Base-by-base conservation (phyloP, 2,113 vertebrate species). In the Antidorcas marsupialis region DNA sequence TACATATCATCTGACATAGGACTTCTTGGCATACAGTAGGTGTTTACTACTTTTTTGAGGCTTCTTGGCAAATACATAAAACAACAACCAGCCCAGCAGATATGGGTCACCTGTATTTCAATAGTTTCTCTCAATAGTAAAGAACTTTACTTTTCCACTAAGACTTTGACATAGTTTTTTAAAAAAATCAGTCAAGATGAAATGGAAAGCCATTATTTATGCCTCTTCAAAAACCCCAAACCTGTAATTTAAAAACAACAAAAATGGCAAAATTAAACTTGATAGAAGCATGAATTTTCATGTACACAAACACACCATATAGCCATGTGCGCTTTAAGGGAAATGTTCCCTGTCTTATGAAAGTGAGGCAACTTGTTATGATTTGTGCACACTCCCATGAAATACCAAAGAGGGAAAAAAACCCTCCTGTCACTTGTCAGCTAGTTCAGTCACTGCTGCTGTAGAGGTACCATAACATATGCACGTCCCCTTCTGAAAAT, bases 361-460 rank as follows among this genome's bases (percentile, higher is more conserved):
- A 97, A 97, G 62, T 95, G 96, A 98, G 96, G 98, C 98, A 98
- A 98, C 98, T 99, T 98, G 98, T 98, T 98, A 98, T 98, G 98
- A 98, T 98, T 93, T 98, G 98, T 98, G 98, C 98, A 98, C 97
- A 98, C 98, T 98, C 98, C 96, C 98, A 98, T 98, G 97, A 99
- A 98, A 98, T 98, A 98, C 98, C 98, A 97, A 98, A 98, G 97
- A 98, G 95, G 36, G 19, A 36, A 67, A 30, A 79, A 98, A 98
- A 96, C 96, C 97, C 97, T 97, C 96, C 0, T 99, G 98, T 99
- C 98, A 98, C 98, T 99, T 99, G 98, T 99, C 98, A 99, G 97
- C 98, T 98, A 98, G 95, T 98, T 98, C 98, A 98, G 98, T 98
- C 98, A 97, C 98, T 98, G 98, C 98, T 98, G 96, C 98, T 96